Evolutionary conservation across 2,113 vertebrate genomes (phyloP).

Genomic region (Albula goreensis): DNA sequence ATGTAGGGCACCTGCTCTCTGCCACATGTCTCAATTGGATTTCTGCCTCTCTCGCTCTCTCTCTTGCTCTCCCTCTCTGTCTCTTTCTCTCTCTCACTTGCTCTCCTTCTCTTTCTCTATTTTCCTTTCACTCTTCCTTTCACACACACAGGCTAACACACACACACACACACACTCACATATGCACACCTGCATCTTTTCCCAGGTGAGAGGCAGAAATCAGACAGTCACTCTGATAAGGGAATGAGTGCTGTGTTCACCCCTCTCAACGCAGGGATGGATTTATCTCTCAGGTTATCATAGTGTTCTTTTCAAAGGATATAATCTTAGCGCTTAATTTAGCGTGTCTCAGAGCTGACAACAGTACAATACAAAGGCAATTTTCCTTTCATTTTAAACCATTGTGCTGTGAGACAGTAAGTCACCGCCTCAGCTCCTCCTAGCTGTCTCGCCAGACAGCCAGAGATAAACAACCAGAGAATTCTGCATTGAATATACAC

Average conservation of each 20-base stretch:
- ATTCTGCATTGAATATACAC: background rate
- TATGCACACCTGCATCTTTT: slow-evolving; percentile 12
- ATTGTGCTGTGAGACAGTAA: background rate
- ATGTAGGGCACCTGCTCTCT: background rate
- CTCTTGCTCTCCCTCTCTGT: too few relatives aligned
- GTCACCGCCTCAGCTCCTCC: background rate
- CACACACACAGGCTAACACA: slow-evolving; percentile 6
- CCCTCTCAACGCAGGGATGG: background rate
- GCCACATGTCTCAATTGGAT: background rate
- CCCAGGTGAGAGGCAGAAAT: background rate
- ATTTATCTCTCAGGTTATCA: background rate
- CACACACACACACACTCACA: slow-evolving; percentile 28
- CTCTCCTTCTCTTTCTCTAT: too few relatives aligned
- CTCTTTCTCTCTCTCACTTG: too few relatives aligned
- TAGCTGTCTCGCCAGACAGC: background rate
- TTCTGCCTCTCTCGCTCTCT: too few relatives aligned
- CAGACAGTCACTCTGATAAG: too few relatives aligned
- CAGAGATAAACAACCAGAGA: background rate
- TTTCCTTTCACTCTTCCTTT: too few relatives aligned
- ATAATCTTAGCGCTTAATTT: background rate
- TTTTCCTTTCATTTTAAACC: background rate
- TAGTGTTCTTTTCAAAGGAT: background rate
- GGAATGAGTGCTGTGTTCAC: background rate
- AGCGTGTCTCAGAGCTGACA: background rate
- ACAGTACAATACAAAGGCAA: background rate